Conservation (phyloP, 2,797 vertebrate species). For the Chaunax sp. region DNA sequence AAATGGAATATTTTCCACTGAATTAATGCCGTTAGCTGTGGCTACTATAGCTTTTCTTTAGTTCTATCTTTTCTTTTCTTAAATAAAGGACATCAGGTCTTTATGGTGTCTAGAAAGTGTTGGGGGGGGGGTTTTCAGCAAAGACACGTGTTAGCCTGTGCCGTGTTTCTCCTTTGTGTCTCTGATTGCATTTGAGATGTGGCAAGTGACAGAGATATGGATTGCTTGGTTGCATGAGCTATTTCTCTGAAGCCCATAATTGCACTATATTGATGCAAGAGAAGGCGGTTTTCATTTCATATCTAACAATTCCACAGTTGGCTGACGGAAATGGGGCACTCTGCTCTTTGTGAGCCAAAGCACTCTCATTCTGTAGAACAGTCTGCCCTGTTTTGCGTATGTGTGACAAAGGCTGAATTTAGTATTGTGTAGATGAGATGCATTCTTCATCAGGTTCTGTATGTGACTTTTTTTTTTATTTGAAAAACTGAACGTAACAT, state of each 20-base stretch:
- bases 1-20: slow-evolving; percentile 23
- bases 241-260: slow-evolving; percentile 76
- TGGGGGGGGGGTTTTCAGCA: slow-evolving; percentile 35
- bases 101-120: slow-evolving; percentile 18
- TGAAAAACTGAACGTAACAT: slow-evolving; percentile 26
- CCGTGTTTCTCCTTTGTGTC: slow-evolving; percentile 48
- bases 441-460: slow-evolving; percentile 47
- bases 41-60: slow-evolving; percentile 20
- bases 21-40: slow-evolving; percentile 26
- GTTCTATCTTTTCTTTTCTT: neutral
- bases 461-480: slow-evolving; percentile 51
- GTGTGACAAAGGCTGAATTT: slow-evolving; percentile 57
- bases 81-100: slow-evolving; percentile 30
- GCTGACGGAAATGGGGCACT: slow-evolving; percentile 71
- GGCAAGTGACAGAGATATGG: slow-evolving; percentile 76
- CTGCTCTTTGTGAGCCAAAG: slow-evolving; percentile 70
- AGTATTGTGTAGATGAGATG: slow-evolving; percentile 43
- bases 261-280: slow-evolving; percentile 79
- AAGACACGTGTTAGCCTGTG: slow-evolving; percentile 24
- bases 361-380: slow-evolving; percentile 59
- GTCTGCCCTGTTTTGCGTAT: slow-evolving; percentile 59
- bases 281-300: slow-evolving; percentile 63
- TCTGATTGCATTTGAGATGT: slow-evolving; percentile 74
- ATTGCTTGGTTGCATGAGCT: slow-evolving; percentile 76
- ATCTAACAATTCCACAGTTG: slow-evolving; percentile 69